Evolutionary conservation across 2,113 vertebrate species (phyloP), one percentile per base, ranked within the genome.

Genomic region (Anolis sagrei): DNA sequence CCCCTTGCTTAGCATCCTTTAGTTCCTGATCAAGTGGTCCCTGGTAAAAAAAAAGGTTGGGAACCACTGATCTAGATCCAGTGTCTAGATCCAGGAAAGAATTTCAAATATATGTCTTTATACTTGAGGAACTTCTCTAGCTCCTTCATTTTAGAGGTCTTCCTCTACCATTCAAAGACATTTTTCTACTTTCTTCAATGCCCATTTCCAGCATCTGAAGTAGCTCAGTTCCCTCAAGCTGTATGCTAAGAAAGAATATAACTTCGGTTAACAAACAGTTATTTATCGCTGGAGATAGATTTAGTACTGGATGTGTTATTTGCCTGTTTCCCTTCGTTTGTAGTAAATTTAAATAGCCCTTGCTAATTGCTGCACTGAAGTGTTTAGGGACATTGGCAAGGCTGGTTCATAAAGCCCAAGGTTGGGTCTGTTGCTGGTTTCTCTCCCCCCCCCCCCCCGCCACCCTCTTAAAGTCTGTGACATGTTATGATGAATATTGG

Each of bases 401-500:
- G 62, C 19, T 85, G 88, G 51, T 74, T 93, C 87, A 83, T 89
- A 91, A 93, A 87, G 82, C 84, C 82, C 79, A 25, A 74, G 66
- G 23, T 88, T 93, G 89, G 9, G 29, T 4, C 9, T 21, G 11
- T 14, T 21, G 3, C 23, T 11, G 23, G 1, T 5, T 48, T 48
- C 11, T 61, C n/a, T 4, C 9, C 48, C 14, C 27, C n/a, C n/a
- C n/a, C n/a, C n/a, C n/a, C n/a, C n/a, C n/a, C n/a, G n/a, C n/a
- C n/a, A n/a, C n/a, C n/a, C 69, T 81, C 51, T 49, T 11, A 6
- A 81, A 70, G 25, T 36, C 48, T 27, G 25, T 69, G 64, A 34
- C 69, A 82, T 72, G 86, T 91, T 85, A 90, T 90, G 92, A 87
- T 91, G 90, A 87, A 89, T 91, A 93, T 92, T 87, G 79, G 69